Conservation (phyloP, 2,797 vertebrate genomes). For the Lagocephalus sceleratus region DNA sequence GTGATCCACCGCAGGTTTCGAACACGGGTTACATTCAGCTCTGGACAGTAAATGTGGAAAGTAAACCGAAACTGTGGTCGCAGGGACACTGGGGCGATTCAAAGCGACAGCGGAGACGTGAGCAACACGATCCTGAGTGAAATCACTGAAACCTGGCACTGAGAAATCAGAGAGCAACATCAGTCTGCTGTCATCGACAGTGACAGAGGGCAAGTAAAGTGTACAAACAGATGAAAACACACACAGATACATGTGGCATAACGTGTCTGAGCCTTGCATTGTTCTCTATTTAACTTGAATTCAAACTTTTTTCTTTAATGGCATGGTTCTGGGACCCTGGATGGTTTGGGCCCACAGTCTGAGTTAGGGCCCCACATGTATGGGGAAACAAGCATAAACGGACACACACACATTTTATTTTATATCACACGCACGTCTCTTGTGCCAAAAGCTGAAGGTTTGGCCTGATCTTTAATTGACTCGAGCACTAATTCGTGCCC, state of each 20-base stretch:
- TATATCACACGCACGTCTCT: conserved; percentile 1
- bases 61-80: conserved; percentile 5
- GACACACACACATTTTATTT: conserved; percentile 12
- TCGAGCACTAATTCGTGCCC: too few species aligned
- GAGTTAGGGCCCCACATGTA: too few species aligned
- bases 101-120: conserved; percentile 20
- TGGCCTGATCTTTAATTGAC: too few species aligned
- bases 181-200: conserved; percentile 34
- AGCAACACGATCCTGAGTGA: conserved; percentile 43
- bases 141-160: conserved; percentile 40
- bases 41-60: neutral
- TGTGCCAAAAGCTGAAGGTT: too few species aligned
- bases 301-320: too few species aligned
- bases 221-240: neutral
- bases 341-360: too few species aligned
- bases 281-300: too few species aligned
- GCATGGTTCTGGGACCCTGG: too few species aligned
- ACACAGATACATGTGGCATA: too few species aligned
- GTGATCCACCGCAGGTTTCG: neutral
- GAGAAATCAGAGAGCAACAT: conserved; percentile 22
- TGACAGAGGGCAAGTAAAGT: too few species aligned
- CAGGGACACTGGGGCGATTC: conserved; percentile 22
- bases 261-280: too few species aligned
- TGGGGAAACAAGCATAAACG: conserved; percentile 8
- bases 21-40: neutral